Conservation (phyloP, 2,888 invertebrate species). For the Lydus trimaculatus region DNA sequence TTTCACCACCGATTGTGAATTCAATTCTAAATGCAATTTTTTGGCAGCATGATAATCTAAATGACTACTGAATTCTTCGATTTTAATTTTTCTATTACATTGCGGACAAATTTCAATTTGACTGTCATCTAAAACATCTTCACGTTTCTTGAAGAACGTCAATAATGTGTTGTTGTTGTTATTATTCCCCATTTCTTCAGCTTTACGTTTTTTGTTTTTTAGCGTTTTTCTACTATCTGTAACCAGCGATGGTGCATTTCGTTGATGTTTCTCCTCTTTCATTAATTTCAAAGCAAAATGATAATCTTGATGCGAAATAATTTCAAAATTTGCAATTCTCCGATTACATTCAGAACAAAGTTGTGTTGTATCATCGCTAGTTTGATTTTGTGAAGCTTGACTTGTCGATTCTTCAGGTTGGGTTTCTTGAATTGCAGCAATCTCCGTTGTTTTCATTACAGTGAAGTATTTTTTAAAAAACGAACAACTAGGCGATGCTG, state of each 20-base stretch:
- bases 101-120: slow-evolving; percentile 64
- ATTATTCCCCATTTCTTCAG: slow-evolving; percentile 21
- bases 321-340: slow-evolving; percentile 67
- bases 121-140: slow-evolving; percentile 28
- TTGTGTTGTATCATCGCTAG: slow-evolving; percentile 54
- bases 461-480: slow-evolving; percentile 48
- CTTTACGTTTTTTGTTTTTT: slow-evolving; percentile 31
- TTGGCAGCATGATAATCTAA: slow-evolving; percentile 86
- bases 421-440: slow-evolving; percentile 19
- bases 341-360: slow-evolving; percentile 76
- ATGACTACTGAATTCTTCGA: slow-evolving; percentile 71
- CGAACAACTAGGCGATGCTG: slow-evolving; percentile 32
- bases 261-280: slow-evolving; percentile 47
- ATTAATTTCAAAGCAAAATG: slow-evolving; percentile 72
- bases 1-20: slow-evolving; percentile 47
- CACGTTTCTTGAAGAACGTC: slow-evolving; percentile 44
- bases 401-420: not conserved
- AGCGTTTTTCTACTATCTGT: slow-evolving; percentile 12
- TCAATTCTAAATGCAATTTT: slow-evolving; percentile 73
- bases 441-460: slow-evolving; percentile 16
- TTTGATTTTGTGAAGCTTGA: slow-evolving; percentile 11
- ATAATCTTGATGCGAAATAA: slow-evolving; percentile 81
- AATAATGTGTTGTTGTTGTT: slow-evolving; percentile 20
- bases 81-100: slow-evolving; percentile 69
- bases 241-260: slow-evolving; percentile 35